These are phyloP conservation scores for Strigamia transsilvanica DNA, from an alignment of 2,888 invertebrate species.

Conservation along the genomic window DNA sequence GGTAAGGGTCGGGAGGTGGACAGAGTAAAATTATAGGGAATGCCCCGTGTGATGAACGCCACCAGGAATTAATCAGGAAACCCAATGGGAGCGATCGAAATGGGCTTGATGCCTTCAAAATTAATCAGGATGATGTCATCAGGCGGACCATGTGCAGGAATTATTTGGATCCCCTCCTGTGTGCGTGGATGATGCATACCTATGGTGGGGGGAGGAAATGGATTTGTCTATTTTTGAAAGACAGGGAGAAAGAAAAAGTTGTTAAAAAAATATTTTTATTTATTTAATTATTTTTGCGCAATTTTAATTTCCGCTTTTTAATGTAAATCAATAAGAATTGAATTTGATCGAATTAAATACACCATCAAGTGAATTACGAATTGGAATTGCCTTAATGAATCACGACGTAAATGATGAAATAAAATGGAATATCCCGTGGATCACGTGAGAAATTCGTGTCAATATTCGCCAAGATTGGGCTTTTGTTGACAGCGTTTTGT, in stretches of 20 bases:
- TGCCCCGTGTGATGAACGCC: conserved; percentile 40
- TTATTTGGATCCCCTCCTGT: conserved; percentile 46
- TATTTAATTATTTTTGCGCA: neutral
- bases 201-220: conserved; percentile 37
- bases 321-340: neutral
- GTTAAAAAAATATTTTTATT: conserved; percentile 19
- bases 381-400: conserved; percentile 25
- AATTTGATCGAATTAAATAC: neutral
- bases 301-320: neutral
- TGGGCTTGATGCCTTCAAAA: conserved; percentile 50
- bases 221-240: conserved; percentile 30
- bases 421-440: conserved; percentile 29
- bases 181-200: conserved; percentile 52
- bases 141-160: conserved; percentile 50
- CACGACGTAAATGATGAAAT: neutral
- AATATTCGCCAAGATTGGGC: conserved; percentile 24
- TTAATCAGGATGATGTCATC: conserved; percentile 53
- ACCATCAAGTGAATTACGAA: neutral
- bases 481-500: conserved; percentile 43
- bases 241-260: neutral
- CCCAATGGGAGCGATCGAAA: conserved; percentile 50
- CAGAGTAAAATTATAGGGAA: conserved; percentile 16
- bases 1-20: neutral
- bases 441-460: conserved; percentile 41
- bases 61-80: conserved; percentile 50